phyloP scores from a whole-genome alignment of 2,888 invertebrate genomes.

The Leptarthrus brevirostris region DNA sequence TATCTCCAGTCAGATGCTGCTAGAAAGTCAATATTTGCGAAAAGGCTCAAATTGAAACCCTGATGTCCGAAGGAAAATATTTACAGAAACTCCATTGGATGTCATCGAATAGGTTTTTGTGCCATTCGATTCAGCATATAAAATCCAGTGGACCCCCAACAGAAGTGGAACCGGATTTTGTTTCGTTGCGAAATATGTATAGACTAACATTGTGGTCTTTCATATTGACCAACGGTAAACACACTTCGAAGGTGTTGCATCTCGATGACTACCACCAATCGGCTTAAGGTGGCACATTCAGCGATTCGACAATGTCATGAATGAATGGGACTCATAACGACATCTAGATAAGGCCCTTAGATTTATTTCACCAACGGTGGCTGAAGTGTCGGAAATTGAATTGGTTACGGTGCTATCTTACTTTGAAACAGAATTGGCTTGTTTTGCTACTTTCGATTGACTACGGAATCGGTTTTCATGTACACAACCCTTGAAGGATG shows the following conservation, averaged over 20 bases:
- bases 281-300: conserved; percentile 39
- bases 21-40: conserved; percentile 47
- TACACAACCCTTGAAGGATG: background rate
- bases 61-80: conserved; percentile 48
- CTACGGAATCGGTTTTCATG: background rate
- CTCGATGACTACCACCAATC: conserved; percentile 23
- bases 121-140: conserved; percentile 5
- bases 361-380: conserved; percentile 8
- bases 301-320: conserved; percentile 38
- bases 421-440: conserved; percentile 17
- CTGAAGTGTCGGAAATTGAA: conserved; percentile 44
- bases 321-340: conserved; percentile 33
- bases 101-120: conserved; percentile 40
- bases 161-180: conserved; percentile 11
- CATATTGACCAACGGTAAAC: conserved; percentile 36
- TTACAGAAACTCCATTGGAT: conserved; percentile 45
- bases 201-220: background rate
- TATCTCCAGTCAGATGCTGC: conserved; percentile 33
- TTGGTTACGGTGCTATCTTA: conserved; percentile 26
- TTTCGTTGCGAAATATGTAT: background rate
- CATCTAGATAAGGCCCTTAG: conserved; percentile 26
- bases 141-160: background rate
- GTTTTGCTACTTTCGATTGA: conserved; percentile 20
- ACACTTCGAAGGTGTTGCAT: conserved; percentile 47
- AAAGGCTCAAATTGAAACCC: conserved; percentile 49